Evolutionary conservation across 2,888 invertebrate genomes (phyloP), one percentile per base, ranked within the genome.

Genomic region (Periphyllus acericola): DNA sequence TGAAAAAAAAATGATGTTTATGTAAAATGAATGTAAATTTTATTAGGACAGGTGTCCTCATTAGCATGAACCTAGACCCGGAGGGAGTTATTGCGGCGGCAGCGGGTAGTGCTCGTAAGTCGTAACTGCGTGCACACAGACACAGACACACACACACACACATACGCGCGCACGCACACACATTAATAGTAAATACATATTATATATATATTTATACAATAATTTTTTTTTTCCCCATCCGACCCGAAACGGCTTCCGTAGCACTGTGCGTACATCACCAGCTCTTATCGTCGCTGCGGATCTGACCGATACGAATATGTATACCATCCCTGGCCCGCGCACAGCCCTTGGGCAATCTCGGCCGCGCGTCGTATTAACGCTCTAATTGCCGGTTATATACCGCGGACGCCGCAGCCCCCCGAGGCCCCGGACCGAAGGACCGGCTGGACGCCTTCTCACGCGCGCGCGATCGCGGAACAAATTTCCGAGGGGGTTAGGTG

Each of bases 1-100:
- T n/a, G 55, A 71, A 55, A 71, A 85, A 79, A 84, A 78, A 84
- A 76, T 60, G 29, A 75, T 40, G 79, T 86, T 86, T 80, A 86
- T 80, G 86, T 86, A 81, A 87, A 81, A 87, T 32, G 87, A 46
- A 87, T 87, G 87, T 87, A 81, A 87, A 87, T 87, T 87, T 87
- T 87, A 87, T 81, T 74, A 81, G 74, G 87, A 87, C 87, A 87
- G 87, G 87, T 87, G 87, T 87, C 81, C 87, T 87, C 87, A 81
- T 87, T 87, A 87, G 60, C 87, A 81, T 81, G 87, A 74, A 32
- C 60, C 29, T 40, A 71, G 72, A 34, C 86, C 86, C 86, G 79
- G 79, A 68, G 80, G 86, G 72, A 79, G 80, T 60, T 80, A 40
- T 72, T 55, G 78, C 78, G 34, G 36, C 71, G 34, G 66, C 71